A percentile compares a stretch with the other conserved stretches of the same genome.
Evolutionary conservation across 2,113 vertebrate genomes (phyloP).

Genomic region (Gymnobelideus leadbeateri): DNA sequence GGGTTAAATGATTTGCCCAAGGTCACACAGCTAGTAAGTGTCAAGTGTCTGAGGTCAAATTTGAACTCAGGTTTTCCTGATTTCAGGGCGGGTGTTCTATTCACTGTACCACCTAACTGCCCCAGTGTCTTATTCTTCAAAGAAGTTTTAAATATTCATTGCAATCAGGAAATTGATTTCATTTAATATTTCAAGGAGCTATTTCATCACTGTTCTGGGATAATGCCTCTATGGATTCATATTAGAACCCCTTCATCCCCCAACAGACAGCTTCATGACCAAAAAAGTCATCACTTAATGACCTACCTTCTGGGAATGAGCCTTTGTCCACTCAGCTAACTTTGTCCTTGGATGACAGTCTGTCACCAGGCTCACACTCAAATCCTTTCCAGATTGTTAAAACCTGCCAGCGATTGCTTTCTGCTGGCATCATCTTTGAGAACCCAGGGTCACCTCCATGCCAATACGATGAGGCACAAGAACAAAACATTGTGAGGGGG

Average conservation of each 20-base stretch:
- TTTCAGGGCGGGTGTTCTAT: no score
- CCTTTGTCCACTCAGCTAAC: background rate
- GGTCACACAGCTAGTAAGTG: no score
- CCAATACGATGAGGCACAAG: background rate
- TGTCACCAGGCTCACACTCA: background rate
- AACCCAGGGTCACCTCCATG: background rate
- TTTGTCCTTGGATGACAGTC: slow-evolving; percentile 5
- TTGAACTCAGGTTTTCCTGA: no score
- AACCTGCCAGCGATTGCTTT: background rate
- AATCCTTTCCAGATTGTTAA: background rate
- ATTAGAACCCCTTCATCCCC: background rate
- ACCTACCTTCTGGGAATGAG: background rate
- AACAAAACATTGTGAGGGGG: background rate
- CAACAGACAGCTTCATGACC: background rate
- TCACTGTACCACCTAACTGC: no score
- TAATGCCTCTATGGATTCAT: background rate
- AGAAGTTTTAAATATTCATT: background rate
- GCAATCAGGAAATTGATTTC: background rate
- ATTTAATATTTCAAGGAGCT: background rate
- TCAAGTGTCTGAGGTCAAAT: no score
- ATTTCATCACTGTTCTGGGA: background rate
- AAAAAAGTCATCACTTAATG: background rate
- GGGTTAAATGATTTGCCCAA: no score
- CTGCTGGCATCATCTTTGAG: background rate
- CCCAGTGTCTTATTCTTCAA: background rate